Percentiles rank a stretch among this genome's conserved stretches.
Evolutionary conservation across 2,797 vertebrate genomes (phyloP).

Genomic region (Eulemur mongoz): DNA sequence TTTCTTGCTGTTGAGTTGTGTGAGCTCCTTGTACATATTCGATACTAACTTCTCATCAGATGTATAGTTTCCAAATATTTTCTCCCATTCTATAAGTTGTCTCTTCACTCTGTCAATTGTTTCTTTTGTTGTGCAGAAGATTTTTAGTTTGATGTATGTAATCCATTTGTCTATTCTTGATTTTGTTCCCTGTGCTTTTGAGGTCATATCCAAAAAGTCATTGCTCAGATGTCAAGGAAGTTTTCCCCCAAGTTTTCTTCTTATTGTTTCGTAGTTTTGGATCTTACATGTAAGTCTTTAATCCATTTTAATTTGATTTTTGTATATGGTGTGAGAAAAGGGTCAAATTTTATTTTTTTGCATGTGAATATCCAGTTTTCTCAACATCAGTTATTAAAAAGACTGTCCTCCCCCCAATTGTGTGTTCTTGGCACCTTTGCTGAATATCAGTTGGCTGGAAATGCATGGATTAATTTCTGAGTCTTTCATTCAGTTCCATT

Average conservation of each 20-base stretch:
- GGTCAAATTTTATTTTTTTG: background rate
- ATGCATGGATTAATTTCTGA: background rate
- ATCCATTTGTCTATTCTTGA: background rate
- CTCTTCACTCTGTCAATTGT: background rate
- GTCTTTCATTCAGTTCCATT: background rate
- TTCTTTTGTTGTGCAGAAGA: background rate
- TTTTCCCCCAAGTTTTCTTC: background rate
- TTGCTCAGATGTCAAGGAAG: background rate
- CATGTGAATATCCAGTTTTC: background rate
- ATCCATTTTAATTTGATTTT: background rate
- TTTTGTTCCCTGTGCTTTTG: background rate
- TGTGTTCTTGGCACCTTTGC: background rate
- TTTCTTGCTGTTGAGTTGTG: background rate
- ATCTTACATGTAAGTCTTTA: background rate
- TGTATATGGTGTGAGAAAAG: background rate
- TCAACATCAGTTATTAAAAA: background rate
- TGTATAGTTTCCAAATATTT: background rate
- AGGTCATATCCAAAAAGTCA: background rate
- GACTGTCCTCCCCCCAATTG: background rate
- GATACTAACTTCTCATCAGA: background rate
- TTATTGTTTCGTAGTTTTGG: background rate
- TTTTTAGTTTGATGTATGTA: background rate
- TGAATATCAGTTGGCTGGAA: background rate
- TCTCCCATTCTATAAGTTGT: background rate
- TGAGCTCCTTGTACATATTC: background rate